phyloP scores from a whole-genome alignment of 2,113 vertebrate species.

The Spea multiplicata region DNA sequence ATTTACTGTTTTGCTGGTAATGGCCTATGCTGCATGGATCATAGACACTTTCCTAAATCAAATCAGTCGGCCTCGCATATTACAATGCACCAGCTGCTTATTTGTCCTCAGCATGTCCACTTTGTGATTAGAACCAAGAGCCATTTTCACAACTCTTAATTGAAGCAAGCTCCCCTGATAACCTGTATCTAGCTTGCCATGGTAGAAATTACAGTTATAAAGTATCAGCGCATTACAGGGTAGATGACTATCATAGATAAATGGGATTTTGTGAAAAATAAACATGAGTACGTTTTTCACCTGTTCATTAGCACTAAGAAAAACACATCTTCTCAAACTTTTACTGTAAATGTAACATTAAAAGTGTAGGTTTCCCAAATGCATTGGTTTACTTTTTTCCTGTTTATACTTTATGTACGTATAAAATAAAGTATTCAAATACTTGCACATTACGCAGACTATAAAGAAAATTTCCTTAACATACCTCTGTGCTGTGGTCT shows the following conservation, averaged over 20 bases:
- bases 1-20: constrained; percentile 40
- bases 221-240: neutral
- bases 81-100: constrained; percentile 34
- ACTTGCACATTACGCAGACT: no score
- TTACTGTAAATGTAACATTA: no score
- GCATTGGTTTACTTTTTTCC: no score
- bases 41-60: constrained; percentile 19
- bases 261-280: no score
- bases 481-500: no score
- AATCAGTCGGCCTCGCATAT: constrained; percentile 24
- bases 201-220: neutral
- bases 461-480: no score
- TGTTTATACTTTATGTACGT: no score
- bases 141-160: constrained; percentile 36
- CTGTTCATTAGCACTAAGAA: no score
- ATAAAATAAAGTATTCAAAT: no score
- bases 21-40: constrained; percentile 27
- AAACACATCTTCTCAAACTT: no score
- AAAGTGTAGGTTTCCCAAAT: no score
- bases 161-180: constrained; percentile 6
- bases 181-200: neutral
- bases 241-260: neutral
- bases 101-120: constrained; percentile 37
- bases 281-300: no score
- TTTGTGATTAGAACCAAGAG: constrained; percentile 18